Evolutionary conservation across 53 echinoderm and acorn worm species (phyloP).

Genomic region (Holothuria leucospilota): DNA sequence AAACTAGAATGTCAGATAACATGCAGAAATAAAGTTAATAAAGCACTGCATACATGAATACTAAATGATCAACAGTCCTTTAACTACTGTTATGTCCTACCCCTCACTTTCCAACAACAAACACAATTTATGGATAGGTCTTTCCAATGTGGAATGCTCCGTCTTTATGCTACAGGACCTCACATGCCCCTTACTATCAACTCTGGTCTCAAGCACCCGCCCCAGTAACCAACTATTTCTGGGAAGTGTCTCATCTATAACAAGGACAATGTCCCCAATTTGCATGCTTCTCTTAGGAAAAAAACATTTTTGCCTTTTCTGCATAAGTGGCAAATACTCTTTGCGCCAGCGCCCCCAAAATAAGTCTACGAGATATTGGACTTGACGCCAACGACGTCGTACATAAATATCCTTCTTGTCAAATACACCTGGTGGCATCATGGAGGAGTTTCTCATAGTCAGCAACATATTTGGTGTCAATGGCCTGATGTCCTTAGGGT

Average conservation of each 20-base stretch:
- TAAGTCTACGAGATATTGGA: too few relatives aligned
- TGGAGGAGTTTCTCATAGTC: background rate
- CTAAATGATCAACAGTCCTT: background rate
- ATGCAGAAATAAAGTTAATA: background rate
- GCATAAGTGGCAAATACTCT: too few relatives aligned
- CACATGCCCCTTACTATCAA: slow-evolving; percentile 66
- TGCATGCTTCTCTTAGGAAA: slow-evolving; percentile 35
- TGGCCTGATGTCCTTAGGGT: too few relatives aligned
- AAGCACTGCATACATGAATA: background rate
- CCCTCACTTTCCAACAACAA: slow-evolving; percentile 34
- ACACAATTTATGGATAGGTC: slow-evolving; percentile 72
- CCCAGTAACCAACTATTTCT: slow-evolving; percentile 59
- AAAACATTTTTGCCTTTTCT: too few relatives aligned
- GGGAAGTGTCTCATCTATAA: too few relatives aligned
- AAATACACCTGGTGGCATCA: slow-evolving; percentile 54
- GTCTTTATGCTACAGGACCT: too few relatives aligned
- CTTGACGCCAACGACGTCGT: slow-evolving; percentile 57
- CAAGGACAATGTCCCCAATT: slow-evolving; percentile 55
- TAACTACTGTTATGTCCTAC: background rate
- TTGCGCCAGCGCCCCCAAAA: too few relatives aligned
- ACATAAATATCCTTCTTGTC: slow-evolving; percentile 38
- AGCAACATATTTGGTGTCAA: too few relatives aligned
- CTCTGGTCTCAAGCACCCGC: slow-evolving; percentile 48
- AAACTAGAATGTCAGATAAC: background rate
- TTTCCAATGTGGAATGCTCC: slow-evolving; percentile 42